Base-by-base conservation (phyloP, 2,888 invertebrate genomes). In the Zonitis immaculata region DNA sequence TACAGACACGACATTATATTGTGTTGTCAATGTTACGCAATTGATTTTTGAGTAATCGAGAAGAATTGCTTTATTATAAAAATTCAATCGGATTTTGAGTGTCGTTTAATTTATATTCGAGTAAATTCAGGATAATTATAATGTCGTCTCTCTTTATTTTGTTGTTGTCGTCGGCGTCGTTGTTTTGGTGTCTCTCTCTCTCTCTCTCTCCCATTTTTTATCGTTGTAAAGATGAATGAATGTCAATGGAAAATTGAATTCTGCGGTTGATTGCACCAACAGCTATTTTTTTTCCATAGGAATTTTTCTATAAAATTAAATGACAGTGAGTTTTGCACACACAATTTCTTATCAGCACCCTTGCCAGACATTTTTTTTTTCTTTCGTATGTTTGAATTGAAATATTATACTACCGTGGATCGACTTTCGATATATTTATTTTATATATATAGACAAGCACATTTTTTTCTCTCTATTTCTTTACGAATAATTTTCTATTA, bases 221-320 rank as follows among this genome's bases (percentile, higher is more conserved):
- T 6, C 6, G 6, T 14, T 32, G 8, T 18, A 35, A 35, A 35
- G 35, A 35, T 35, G 35, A 18, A 35, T 35, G 14, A 18, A 30
- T 30, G 81, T 82, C 81, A 81, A 82, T 82, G 80, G 82, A 80
- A 82, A 82, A 83, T 82, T 83, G 82, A 82, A 83, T 82, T 82
- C 82, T 79, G 81, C 79, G 82, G 81, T 82, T 80, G 81, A 82
- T 82, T 81, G 82, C 80, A 78, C 80, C 81, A 80, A 81, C 64
- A 60, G 65, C 65, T 65, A 68, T 70, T 71, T 73, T 71, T 72
- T 71, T n/a, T n/a, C n/a, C n/a, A 65, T 63, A 65, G 59, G 66
- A 67, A 69, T 68, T 67, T 67, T 67, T 70, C 66, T 66, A 70
- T 68, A 70, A 70, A 72, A 71, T 66, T 66, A 68, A 69, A 70